Base-by-base conservation (phyloP, 2,113 vertebrate species). In the Melanerpes formicivorus region DNA sequence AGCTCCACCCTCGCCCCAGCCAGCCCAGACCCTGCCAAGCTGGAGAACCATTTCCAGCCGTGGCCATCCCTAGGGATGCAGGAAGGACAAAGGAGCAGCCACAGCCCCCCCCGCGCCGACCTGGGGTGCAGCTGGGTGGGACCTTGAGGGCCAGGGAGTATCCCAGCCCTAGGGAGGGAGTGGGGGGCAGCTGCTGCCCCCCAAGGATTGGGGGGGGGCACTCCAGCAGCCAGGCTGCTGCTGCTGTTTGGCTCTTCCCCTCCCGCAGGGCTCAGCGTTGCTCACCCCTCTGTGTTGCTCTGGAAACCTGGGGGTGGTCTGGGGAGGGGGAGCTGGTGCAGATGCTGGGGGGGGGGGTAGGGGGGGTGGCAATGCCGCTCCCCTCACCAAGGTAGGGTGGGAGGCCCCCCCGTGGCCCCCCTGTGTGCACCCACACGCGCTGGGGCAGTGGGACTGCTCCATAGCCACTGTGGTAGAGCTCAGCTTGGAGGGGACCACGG, bases 371-470 rank as follows among this genome's bases (percentile, higher is more conserved):
- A 42, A 21, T 5, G 2, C 13, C 6, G 37, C 44, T 64, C 79
- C 34, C 66, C 27, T 5, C 54, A 5, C 11, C 0, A 0, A 8
- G 13, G 17, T 14, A 40, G 37, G 65, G 48, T n/a, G 34, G 22
- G n/a, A 29, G 9, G 52, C 7, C 18, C 19, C 50, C 46, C 32
- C 17, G 8, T 6, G 18, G 26, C 48, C 40, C 18, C 21, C 2
- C 18, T 14, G 5, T 5, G 18, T 2, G 7, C 27, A 30, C 62
- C n/a, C 59, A n/a, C 1, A 0, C 9, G 4, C 32, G 8, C n/a
- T 30, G 18, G 30, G 32, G 21, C 12, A 10, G 10, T 11, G 27
- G 40, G 13, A 11, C 34, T 29, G 30, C 27, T 63, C 14, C 55
- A 18, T 48, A 44, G 8, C 22, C 25, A 4, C 13, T 7, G 5